Evolutionary conservation across 2,113 vertebrate genomes (phyloP), one percentile per base, ranked within the genome.

Genomic region (Chaetops frenatus): DNA sequence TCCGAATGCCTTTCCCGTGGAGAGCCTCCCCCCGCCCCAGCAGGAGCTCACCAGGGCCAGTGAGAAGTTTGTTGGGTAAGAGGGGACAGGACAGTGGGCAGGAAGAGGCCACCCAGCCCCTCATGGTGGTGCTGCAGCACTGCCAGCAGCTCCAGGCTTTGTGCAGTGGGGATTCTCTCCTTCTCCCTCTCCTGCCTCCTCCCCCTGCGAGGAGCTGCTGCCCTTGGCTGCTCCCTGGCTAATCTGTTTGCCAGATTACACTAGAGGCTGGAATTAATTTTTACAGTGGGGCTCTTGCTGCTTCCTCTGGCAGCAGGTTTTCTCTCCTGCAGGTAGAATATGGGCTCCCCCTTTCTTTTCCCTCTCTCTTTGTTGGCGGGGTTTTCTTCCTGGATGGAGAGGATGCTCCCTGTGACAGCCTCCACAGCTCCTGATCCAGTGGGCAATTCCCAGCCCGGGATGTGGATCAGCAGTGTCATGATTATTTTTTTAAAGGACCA

Each of bases 401-500:
- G 64, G 73, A 77, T 77, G 87, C 76, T 95, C 50, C 73, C 48
- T 94, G 47, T 0, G 0, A 70, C 86, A 85, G 66, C 74, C 62
- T 91, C 86, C n/a, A 7, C 81, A 83, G 67, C 42, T 94, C 44
- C 87, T 29, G 33, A 70, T 76, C 36, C 67, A 25, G 62, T 0
- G 2, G 83, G 88, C 47, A 50, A 18, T 42, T 64, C 81, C 58
- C 71, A 81, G 84, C 78, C 85, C 2, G 1, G 64, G 60, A 84
- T 5, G 1, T 0, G 2, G 85, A 70, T 57, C 16, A 17, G 53
- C 48, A 47, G 31, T 53, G 47, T 93, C 10, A 10, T 24, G 44
- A 86, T 83, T 95, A 88, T 92, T 98, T 98, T 98, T 98, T 95
- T 97, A 97, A 97, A 97, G 97, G 97, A 98, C 97, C 97, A 97